Base-by-base conservation (phyloP, 2,113 vertebrate species). In the Odontesthes bonariensis region DNA sequence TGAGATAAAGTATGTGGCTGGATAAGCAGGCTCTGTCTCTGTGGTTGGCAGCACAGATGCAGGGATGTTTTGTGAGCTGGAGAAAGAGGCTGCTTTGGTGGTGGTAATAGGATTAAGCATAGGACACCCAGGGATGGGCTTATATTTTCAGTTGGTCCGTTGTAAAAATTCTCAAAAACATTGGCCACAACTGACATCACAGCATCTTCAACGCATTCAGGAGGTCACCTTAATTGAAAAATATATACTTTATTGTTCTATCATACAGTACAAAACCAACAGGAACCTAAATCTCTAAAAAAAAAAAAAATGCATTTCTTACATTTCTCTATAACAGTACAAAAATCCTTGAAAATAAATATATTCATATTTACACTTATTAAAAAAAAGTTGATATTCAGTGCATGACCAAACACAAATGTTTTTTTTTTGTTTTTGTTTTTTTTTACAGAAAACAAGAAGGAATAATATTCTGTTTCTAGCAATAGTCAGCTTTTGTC, bases 191-290 rank as follows among this genome's bases (percentile, higher is more conserved):
- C 75, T 77, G 74, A 62, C 75, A 78, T 77, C 85, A 76, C 69
- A 22, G 56, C 55, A 86, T 85, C 69, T 85, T 85, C 65, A 59
- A 89, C 81, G 84, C 75, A 89, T 86, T 85, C 79, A 88, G 66
- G 51, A 65, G 54, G 54, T 67, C 65, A 69, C 46, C 74, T 85
- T 93, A 87, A 86, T 90, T 92, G 92, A 95, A 94, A 38, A 95
- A 95, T 94, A 94, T 93, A 95, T 82, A 92, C 89, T 95, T 94
- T 95, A 94, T 94, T 94, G 79, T 92, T 88, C 91, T 93, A 93
- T 93, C 69, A 72, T 89, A 90, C 85, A 93, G 91, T 88, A 87
- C 82, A 87, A 92, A 93, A 90, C 76, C 79, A 92, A 89, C 73
- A 72, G 72, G 23, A 81, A 76, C 59, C 86, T 93, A 92, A 89